These are phyloP conservation scores for Odontesthes bonariensis DNA, from an alignment of 2,113 vertebrate genomes.

Conservation along the genomic window DNA sequence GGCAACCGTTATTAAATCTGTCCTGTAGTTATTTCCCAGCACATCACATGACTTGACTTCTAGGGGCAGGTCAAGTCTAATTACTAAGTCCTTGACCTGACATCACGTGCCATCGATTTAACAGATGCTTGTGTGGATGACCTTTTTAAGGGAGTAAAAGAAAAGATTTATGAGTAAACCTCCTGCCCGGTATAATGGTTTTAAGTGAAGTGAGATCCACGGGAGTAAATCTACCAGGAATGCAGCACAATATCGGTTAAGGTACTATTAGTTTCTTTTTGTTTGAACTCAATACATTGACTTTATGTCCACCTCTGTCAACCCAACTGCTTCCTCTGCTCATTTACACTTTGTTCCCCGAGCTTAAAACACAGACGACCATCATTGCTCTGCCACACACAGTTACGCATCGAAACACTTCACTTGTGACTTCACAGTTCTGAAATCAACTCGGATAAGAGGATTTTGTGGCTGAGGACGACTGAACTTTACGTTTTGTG, in stretches of 20 bases:
- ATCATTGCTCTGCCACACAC: conserved; percentile 29
- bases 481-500: conserved; percentile 71
- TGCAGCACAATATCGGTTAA: background rate
- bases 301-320: conserved; percentile 1
- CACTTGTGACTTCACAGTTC: conserved; percentile 42
- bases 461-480: conserved; percentile 63
- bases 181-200: conserved; percentile 33
- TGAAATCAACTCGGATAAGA: conserved; percentile 70
- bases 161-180: conserved; percentile 23
- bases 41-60: conserved; percentile 17
- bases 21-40: conserved; percentile 10
- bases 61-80: conserved; percentile 39
- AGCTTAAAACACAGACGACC: conserved; percentile 28
- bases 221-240: background rate
- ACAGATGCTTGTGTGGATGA: conserved; percentile 9
- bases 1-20: conserved; percentile 22
- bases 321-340: background rate
- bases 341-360: conserved; percentile 12
- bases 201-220: conserved; percentile 20
- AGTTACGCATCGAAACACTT: conserved; percentile 42
- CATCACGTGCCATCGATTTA: conserved; percentile 43
- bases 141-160: conserved; percentile 16
- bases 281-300: background rate
- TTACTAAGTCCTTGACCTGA: conserved; percentile 47
- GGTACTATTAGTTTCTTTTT: conserved; percentile 7